Base-by-base conservation (phyloP, 2,888 invertebrate species). In the Gortyna flavago region DNA sequence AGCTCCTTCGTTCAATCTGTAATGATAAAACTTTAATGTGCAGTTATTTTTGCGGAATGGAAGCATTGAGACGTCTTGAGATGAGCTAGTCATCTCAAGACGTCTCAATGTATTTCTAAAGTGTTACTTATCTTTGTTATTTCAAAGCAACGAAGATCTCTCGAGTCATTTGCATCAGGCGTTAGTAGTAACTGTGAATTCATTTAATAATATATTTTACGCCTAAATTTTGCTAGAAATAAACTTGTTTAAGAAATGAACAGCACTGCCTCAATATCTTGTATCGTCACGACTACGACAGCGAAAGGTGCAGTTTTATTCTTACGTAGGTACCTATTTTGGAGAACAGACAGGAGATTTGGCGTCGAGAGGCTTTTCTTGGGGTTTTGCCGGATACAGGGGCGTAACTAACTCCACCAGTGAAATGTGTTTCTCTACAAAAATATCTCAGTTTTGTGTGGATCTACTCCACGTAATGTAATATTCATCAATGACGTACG, bases 381-480 rank as follows among this genome's bases (percentile, higher is more conserved):
- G 90, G 86, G 92, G 91, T 90, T 93, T 89, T 89, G 84, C 85
- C 89, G 93, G 92, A 94, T 94, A 90, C 89, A 89, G 86, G 85
- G 89, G 90, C 91, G 93, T 94, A 94, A 94, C 94, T 95, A 94
- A 94, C 94, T 93, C 93, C 90, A 91, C 89, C 91, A 91, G 91
- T 91, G 91, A 91, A 94, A 94, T 93, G 92, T 95, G 92, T 95
- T 94, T 93, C 91, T 90, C 91, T 91, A 91, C 91, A 91, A 91
- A 94, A 92, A 93, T 93, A 93, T 91, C 93, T 92, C 87, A 91
- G 93, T 89, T 91, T 92, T 91, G 87, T 84, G 80, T 81, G 91
- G 91, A 91, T 93, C 93, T 91, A 89, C 89, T 91, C 57, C 66
- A 41, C 41, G 79, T 83, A 77, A 86, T 87, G 86, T 80, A 75